Evolutionary conservation across 1,140 invertebrate genomes (phyloP).

Genomic region (Grapholita molesta): DNA sequence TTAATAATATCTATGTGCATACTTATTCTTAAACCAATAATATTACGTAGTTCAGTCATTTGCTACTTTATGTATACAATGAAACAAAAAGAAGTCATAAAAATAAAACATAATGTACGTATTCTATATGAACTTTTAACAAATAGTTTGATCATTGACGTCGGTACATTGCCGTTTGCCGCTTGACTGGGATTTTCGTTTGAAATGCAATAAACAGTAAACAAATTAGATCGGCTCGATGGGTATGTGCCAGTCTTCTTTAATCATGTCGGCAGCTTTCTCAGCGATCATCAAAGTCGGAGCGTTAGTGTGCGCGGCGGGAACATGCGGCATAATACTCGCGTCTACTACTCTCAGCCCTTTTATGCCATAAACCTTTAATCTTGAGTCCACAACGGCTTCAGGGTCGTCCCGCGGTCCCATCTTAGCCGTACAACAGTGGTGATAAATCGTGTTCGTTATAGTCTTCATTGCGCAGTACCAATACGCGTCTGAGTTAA

Average conservation of each 20-base stretch:
- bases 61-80: background rate
- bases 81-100: background rate
- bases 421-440: constrained; percentile 90
- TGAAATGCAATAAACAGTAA: background rate
- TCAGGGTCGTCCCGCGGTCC: constrained; percentile 81
- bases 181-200: background rate
- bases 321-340: constrained; percentile 82
- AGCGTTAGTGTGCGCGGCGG: constrained; percentile 80
- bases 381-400: constrained; percentile 83
- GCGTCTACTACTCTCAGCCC: constrained; percentile 85
- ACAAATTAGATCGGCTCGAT: background rate
- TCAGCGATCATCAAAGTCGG: constrained; percentile 82
- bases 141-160: background rate
- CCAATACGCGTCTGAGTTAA: constrained; percentile 84
- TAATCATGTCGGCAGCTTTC: constrained; percentile 80
- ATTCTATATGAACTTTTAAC: background rate
- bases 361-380: constrained; percentile 82
- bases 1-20: background rate
- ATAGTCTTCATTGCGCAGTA: constrained; percentile 83
- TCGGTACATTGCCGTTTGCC: background rate
- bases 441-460: constrained; percentile 87
- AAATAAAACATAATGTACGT: no score
- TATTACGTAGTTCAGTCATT: no score
- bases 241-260: constrained; percentile 70
- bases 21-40: background rate